Evolutionary conservation across 2,888 invertebrate genomes (phyloP).

Genomic region (Allophyes oxyacanthae): DNA sequence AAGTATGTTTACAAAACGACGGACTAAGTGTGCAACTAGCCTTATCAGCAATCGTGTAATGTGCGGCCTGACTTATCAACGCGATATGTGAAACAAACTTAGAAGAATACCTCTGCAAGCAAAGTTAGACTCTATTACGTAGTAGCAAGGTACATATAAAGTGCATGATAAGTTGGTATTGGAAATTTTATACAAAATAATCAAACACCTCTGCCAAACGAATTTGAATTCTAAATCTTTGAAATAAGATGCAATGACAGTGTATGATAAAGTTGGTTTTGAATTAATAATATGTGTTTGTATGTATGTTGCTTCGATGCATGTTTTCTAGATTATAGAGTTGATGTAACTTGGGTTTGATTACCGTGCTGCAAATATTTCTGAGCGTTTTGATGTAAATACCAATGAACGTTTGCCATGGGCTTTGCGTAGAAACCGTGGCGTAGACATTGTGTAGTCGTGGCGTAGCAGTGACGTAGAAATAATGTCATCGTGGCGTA

Average conservation of each 20-base stretch:
- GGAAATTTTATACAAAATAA: slow-evolving; percentile 35
- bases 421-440: too few species aligned
- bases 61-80: slow-evolving; percentile 46
- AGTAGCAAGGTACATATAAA: neutral
- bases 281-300: slow-evolving; percentile 24
- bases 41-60: slow-evolving; percentile 54
- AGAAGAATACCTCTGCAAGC: neutral
- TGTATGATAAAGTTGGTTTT: slow-evolving; percentile 5
- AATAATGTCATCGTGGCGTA: too few species aligned
- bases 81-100: slow-evolving; percentile 33
- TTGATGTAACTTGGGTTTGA: slow-evolving; percentile 22
- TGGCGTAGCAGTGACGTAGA: too few species aligned
- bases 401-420: too few species aligned
- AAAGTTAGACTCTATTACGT: neutral
- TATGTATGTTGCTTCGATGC: slow-evolving; percentile 18
- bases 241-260: neutral
- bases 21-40: slow-evolving; percentile 52
- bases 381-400: too few species aligned
- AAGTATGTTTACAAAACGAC: slow-evolving; percentile 56
- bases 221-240: neutral
- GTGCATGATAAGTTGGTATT: slow-evolving; percentile 3
- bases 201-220: too few species aligned
- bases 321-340: slow-evolving; percentile 30
- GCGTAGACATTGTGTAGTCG: too few species aligned
- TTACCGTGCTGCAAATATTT: too few species aligned